phyloP scores from a whole-genome alignment of 2,113 vertebrate genomes.

The Cnemophilus loriae region DNA sequence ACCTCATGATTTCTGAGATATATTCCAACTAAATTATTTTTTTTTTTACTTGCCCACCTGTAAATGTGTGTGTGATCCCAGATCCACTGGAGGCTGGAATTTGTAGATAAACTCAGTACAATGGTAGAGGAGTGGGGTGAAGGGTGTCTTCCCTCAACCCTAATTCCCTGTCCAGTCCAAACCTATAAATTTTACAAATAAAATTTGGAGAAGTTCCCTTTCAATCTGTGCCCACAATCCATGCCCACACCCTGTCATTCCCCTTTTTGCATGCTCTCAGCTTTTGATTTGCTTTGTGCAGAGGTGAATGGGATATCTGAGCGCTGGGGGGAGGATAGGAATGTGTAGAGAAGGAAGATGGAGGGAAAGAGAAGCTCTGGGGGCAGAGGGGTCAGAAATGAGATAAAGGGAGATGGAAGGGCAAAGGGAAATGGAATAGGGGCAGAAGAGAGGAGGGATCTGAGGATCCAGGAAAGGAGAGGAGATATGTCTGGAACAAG shows the following conservation, averaged over 20 bases:
- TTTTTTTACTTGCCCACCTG: not conserved
- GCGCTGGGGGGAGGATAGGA: not conserved
- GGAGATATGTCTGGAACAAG: not conserved
- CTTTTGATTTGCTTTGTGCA: not conserved
- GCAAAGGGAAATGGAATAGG: not conserved
- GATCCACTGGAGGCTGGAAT: not conserved
- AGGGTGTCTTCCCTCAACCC: not conserved
- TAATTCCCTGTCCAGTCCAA: not conserved
- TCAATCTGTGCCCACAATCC: fast-evolving
- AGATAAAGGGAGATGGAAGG: not conserved
- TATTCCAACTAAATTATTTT: not conserved
- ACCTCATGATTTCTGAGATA: not conserved
- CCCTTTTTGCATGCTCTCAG: not conserved
- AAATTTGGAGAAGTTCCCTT: not conserved
- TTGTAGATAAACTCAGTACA: not conserved
- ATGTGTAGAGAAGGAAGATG: not conserved
- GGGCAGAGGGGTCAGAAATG: not conserved
- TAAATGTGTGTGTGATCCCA: not conserved
- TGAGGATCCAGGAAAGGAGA: not conserved
- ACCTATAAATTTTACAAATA: not conserved
- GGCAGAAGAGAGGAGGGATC: not conserved
- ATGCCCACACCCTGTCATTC: not conserved
- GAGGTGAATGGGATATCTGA: not conserved
- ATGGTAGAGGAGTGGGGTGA: not conserved
- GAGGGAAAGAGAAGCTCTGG: not conserved